A percentile compares a stretch with the other conserved stretches of the same genome.
Conservation (phyloP, 64 coral and sea anemone species). For the Anthopleura sola region DNA sequence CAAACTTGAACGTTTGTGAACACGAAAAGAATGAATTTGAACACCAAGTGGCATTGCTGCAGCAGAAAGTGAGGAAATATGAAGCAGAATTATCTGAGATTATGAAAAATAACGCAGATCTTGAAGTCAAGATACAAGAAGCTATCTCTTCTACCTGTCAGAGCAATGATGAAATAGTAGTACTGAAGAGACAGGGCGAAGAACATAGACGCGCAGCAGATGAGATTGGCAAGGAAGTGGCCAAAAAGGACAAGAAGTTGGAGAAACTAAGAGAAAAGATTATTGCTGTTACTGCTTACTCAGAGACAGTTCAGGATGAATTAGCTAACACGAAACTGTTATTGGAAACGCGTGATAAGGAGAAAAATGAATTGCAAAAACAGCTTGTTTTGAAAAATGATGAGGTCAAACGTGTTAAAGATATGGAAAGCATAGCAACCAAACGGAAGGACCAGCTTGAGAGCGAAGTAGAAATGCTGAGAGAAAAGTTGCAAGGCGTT, state of each 20-base stretch:
- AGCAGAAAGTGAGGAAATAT: constrained; percentile 16
- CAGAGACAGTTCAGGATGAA: constrained; percentile 32
- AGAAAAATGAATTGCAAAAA: constrained; percentile 42
- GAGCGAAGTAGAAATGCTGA: constrained; percentile 15
- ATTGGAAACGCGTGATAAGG: constrained; percentile 48
- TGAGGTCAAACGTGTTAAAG: constrained; percentile 33
- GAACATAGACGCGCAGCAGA: constrained; percentile 36
- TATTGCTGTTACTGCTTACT: constrained; percentile 16
- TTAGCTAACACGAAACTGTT: constrained; percentile 16
- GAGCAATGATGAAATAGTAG: constrained; percentile 11
- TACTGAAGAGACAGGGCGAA: constrained; percentile 27
- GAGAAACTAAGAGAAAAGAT: constrained; percentile 45
- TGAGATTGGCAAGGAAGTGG: constrained; percentile 32
- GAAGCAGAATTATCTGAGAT: background rate
- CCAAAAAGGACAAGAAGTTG: constrained; percentile 17
- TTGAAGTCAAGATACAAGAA: background rate
- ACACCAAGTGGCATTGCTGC: constrained; percentile 36
- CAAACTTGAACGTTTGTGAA: constrained; percentile 52
- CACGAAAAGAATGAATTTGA: constrained; percentile 56
- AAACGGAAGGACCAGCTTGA: constrained; percentile 66
- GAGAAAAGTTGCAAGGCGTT: constrained; percentile 26
- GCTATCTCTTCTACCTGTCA: background rate
- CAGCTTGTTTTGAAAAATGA: constrained; percentile 47
- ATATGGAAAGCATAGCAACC: constrained; percentile 31
- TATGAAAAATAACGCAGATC: background rate